Percentiles rank a stretch among this genome's conserved stretches.
phyloP scores from a whole-genome alignment of 53 echinoderm and acorn worm genomes.

The Echinarachnius parma region DNA sequence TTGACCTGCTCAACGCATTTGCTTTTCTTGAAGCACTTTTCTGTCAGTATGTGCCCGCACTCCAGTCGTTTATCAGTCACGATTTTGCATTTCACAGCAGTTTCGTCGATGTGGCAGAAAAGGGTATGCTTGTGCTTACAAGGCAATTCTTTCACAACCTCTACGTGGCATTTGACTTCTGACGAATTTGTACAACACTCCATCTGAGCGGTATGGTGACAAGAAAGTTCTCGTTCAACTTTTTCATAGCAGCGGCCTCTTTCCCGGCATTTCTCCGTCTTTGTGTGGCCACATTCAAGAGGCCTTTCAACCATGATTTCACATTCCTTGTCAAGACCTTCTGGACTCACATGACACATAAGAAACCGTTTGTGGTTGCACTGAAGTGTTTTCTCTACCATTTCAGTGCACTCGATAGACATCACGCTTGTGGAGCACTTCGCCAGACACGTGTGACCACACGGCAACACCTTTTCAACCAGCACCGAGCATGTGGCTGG shows the following conservation, averaged over 20 bases:
- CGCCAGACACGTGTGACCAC: slow-evolving; percentile 1
- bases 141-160: slow-evolving; percentile 32
- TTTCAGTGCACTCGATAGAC: slow-evolving; percentile 8
- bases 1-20: no score
- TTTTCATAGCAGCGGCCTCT: slow-evolving; percentile 30
- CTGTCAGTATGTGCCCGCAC: no score
- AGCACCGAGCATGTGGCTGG: slow-evolving; percentile 36
- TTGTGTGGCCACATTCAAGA: slow-evolving; percentile 46
- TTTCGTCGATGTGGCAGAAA: no score
- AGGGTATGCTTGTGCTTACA: slow-evolving; percentile 80
- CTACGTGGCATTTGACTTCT: slow-evolving; percentile 41
- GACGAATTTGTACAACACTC: slow-evolving; percentile 26
- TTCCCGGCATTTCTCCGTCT: slow-evolving; percentile 48
- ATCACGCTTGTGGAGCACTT: neutral
- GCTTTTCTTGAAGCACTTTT: no score
- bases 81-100: no score
- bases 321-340: slow-evolving; percentile 41
- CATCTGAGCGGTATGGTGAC: slow-evolving; percentile 6
- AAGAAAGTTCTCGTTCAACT: slow-evolving; percentile 18
- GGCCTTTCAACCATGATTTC: slow-evolving; percentile 17
- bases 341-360: neutral
- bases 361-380: slow-evolving; percentile 55
- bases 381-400: slow-evolving; percentile 51
- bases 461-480: slow-evolving; percentile 1
- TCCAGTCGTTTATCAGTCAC: no score